A percentile compares a stretch with the other conserved stretches of the same genome.
phyloP scores from a whole-genome alignment of 1,140 invertebrate genomes.

The Brachystomella parvula region DNA sequence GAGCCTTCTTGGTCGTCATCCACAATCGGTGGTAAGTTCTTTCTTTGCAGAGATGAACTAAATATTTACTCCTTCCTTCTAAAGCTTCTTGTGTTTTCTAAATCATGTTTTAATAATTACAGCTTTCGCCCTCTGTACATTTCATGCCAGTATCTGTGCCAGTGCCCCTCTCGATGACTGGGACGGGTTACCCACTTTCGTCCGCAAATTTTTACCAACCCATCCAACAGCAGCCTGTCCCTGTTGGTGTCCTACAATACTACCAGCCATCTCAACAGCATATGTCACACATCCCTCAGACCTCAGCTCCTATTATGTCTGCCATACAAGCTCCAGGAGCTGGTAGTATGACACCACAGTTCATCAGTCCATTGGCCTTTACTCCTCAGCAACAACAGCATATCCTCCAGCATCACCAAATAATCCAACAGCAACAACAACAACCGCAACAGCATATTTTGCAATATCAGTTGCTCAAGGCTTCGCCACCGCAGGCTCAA shows the following conservation, averaged over 20 bases:
- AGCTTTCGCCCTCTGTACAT: background rate
- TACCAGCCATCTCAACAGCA: background rate
- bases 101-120: background rate
- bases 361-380: background rate
- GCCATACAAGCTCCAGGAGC: background rate
- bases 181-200: background rate
- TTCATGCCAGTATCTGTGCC: background rate
- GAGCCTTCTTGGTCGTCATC: slow-evolving; percentile 4
- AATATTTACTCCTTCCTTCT: background rate
- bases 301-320: background rate
- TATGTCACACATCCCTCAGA: background rate
- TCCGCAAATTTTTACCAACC: background rate
- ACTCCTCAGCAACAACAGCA: background rate
- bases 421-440: background rate
- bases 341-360: background rate
- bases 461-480: background rate
- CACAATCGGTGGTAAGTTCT: background rate
- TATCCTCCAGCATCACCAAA: background rate
- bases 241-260: slow-evolving; percentile 1
- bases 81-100: background rate
- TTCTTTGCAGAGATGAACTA: no score
- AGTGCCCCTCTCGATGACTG: background rate
- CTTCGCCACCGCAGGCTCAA: background rate
- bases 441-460: background rate
- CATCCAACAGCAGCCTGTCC: background rate